Conservation (phyloP, 2,888 invertebrate genomes). For the Sarcophaga caerulescens region DNA sequence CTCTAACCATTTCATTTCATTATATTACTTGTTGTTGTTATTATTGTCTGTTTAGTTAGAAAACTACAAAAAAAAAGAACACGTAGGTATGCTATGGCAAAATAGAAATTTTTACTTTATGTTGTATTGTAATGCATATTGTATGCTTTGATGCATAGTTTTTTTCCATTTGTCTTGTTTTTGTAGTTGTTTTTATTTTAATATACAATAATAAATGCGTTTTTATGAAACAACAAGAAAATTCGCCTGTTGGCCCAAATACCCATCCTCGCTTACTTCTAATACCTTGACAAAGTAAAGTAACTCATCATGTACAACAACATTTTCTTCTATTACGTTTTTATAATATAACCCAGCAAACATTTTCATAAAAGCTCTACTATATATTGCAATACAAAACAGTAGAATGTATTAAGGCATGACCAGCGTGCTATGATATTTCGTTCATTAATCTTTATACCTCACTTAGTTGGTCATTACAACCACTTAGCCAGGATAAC, state of each 20-base stretch:
- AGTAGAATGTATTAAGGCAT: too few species aligned
- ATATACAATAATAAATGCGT: too few species aligned
- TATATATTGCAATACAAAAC: too few species aligned
- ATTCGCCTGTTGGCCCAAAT: too few species aligned
- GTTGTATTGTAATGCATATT: too few species aligned
- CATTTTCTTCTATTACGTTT: not conserved
- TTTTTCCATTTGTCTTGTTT: not conserved
- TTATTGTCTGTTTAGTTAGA: not conserved
- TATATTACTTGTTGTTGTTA: not conserved
- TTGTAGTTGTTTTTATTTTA: too few species aligned
- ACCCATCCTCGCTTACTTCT: not conserved
- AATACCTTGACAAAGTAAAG: not conserved
- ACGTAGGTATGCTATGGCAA: not conserved
- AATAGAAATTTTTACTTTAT: not conserved
- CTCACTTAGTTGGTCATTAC: too few species aligned
- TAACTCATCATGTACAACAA: not conserved
- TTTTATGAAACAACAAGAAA: too few species aligned
- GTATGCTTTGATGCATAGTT: not conserved
- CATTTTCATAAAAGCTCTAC: not conserved
- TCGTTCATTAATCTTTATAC: too few species aligned
- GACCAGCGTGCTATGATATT: too few species aligned
- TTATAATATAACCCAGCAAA: not conserved
- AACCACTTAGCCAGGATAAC: too few species aligned
- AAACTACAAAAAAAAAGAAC: not conserved
- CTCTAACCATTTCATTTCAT: too few species aligned